phyloP scores from a whole-genome alignment of 2,888 invertebrate genomes.

The Coleophora flavipennella region DNA sequence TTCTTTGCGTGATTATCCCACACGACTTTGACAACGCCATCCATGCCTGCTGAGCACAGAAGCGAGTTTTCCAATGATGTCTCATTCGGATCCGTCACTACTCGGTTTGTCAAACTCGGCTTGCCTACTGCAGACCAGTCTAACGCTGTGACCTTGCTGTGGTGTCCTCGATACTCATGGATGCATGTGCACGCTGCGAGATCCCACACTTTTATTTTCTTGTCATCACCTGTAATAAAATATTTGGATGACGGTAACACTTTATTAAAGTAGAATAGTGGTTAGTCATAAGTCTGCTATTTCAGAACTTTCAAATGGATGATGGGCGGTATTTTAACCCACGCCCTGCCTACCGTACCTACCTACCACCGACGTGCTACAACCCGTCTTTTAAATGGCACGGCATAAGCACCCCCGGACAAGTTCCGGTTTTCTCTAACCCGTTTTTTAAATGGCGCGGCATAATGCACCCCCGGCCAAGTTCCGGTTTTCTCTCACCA shows the following conservation, averaged over 20 bases:
- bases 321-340: too few species aligned
- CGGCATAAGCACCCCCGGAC: too few species aligned
- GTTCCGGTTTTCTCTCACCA: too few species aligned
- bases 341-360: too few species aligned
- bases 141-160: constrained; percentile 74
- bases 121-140: constrained; percentile 72
- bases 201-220: constrained; percentile 82
- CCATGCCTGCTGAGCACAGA: constrained; percentile 78
- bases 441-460: too few species aligned
- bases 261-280: too few species aligned
- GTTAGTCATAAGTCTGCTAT: too few species aligned
- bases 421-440: too few species aligned
- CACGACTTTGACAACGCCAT: constrained; percentile 75
- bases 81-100: constrained; percentile 36
- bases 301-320: too few species aligned
- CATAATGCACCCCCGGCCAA: too few species aligned
- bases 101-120: constrained; percentile 43
- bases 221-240: constrained; percentile 74
- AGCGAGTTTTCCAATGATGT: constrained; percentile 44
- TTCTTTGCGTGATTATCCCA: constrained; percentile 73
- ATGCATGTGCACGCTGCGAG: constrained; percentile 75
- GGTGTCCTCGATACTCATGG: constrained; percentile 77
- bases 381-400: too few species aligned
- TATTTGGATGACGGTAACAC: neutral
- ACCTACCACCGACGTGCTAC: too few species aligned